Evolutionary conservation across 2,113 vertebrate species (phyloP).

Genomic region (Sporophila hypoxantha): DNA sequence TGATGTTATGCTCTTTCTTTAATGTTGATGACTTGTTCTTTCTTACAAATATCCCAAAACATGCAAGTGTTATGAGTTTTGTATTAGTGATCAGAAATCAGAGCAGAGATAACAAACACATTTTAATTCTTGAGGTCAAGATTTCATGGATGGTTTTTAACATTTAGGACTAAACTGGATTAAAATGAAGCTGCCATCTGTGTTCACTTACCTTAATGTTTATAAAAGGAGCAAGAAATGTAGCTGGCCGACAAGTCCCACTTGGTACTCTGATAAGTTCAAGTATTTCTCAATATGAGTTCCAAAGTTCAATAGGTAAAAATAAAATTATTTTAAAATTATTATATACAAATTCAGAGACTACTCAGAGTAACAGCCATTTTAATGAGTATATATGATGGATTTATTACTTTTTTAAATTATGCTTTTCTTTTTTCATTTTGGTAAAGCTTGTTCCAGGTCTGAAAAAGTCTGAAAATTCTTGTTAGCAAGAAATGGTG

Average conservation of each 20-base stretch:
- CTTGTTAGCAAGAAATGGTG: neutral
- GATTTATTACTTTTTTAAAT: neutral
- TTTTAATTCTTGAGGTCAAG: neutral
- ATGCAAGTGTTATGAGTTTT: neutral
- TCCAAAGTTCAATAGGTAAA: neutral
- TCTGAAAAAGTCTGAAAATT: neutral
- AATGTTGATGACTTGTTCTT: neutral
- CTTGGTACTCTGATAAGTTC: neutral
- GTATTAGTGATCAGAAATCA: neutral
- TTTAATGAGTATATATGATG: neutral
- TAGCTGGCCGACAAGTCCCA: neutral
- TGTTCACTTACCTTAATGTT: neutral
- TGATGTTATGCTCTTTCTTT: neutral
- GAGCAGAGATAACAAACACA: neutral
- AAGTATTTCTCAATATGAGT: neutral
- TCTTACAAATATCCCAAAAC: neutral
- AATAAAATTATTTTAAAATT: neutral
- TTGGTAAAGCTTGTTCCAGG: neutral
- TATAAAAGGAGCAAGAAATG: neutral
- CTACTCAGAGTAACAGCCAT: neutral
- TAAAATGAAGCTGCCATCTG: neutral
- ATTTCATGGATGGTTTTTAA: neutral
- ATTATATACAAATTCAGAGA: neutral
- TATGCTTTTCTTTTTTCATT: neutral
- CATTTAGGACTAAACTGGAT: neutral